These are phyloP conservation scores for Heliconius ethilla DNA, from an alignment of 2,888 invertebrate species.

Conservation along the genomic window DNA sequence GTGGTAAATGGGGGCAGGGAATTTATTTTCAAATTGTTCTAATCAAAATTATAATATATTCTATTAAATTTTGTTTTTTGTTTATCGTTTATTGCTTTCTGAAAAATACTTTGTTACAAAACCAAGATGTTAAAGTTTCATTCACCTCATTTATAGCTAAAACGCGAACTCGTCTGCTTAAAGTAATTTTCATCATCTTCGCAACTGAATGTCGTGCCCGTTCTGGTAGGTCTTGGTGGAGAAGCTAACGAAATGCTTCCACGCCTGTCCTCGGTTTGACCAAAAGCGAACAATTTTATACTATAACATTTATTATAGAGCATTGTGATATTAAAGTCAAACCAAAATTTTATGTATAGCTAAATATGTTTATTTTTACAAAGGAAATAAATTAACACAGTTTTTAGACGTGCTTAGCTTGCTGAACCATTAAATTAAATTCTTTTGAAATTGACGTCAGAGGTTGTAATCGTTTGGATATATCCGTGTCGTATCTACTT, in stretches of 20 bases:
- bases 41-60: not conserved
- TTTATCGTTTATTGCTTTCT: not conserved
- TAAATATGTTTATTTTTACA: not conserved
- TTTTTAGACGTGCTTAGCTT: conserved; percentile 46
- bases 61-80: not conserved
- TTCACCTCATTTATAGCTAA: too few species aligned
- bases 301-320: too few species aligned
- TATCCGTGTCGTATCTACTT: conserved; percentile 51
- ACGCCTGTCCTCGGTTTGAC: too few species aligned
- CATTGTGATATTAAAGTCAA: too few species aligned
- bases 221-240: too few species aligned
- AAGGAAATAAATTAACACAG: conserved; percentile 17
- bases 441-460: conserved; percentile 41
- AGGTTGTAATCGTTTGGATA: conserved; percentile 39
- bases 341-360: not conserved
- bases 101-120: not conserved
- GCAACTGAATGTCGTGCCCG: too few species aligned
- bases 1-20: too few species aligned
- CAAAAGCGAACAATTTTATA: too few species aligned
- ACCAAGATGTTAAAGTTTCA: not conserved
- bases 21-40: not conserved
- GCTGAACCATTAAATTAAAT: conserved; percentile 65
- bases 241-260: too few species aligned
- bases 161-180: too few species aligned
- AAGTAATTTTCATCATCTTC: too few species aligned